Evolutionary conservation across 2,888 invertebrate genomes (phyloP).

Genomic region (Exephanes ischioxanthus): DNA sequence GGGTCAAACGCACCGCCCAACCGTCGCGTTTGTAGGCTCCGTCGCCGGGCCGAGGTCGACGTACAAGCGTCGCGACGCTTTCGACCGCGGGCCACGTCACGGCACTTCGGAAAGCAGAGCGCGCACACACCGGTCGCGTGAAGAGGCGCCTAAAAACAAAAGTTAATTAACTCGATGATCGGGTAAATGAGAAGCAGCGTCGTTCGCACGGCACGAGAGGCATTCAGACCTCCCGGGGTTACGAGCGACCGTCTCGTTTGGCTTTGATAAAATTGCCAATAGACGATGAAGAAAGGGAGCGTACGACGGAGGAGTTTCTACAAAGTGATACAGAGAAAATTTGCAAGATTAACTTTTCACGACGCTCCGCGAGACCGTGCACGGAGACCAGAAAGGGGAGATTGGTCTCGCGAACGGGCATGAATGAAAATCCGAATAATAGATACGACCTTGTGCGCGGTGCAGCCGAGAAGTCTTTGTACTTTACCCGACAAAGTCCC

Average conservation of each 20-base stretch:
- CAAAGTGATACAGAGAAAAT: conserved; percentile 10
- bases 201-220: conserved; percentile 12
- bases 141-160: conserved; percentile 16
- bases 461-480: background rate
- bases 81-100: conserved; percentile 25
- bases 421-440: conserved; percentile 9
- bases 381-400: background rate
- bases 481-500: background rate
- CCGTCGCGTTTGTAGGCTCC: conserved; percentile 17
- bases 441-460: background rate
- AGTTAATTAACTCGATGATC: conserved; percentile 53
- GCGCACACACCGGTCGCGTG: background rate
- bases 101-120: background rate
- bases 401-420: background rate
- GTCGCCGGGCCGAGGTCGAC: conserved; percentile 29
- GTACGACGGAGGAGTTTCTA: background rate
- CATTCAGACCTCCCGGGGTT: background rate
- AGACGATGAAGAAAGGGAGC: conserved; percentile 2
- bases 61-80: conserved; percentile 49
- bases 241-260: conserved; percentile 16
- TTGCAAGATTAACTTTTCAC: background rate
- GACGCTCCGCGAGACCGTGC: background rate
- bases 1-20: conserved; percentile 31
- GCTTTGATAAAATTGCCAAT: conserved; percentile 23
- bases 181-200: conserved; percentile 32